A percentile compares a stretch with the other conserved stretches of the same genome.
These are phyloP conservation scores for Mechanitis mazaeus DNA, from an alignment of 2,888 invertebrate genomes.

Conservation along the genomic window DNA sequence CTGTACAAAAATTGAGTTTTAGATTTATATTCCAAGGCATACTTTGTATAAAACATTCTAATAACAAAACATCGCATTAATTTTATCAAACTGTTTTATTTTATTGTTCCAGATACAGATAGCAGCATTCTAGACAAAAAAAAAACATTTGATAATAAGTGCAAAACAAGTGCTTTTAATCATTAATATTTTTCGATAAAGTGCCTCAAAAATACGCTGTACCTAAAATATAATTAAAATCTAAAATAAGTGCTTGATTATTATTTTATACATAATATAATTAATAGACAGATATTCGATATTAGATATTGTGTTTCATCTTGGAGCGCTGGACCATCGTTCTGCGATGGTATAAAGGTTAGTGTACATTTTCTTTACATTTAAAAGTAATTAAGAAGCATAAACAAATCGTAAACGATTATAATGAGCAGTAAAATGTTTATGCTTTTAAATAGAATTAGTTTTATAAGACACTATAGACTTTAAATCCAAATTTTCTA, in stretches of 20 bases:
- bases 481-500: too few relatives aligned
- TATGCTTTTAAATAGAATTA: too few relatives aligned
- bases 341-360: conserved; percentile 66
- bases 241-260: conserved; percentile 10
- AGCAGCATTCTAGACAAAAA: conserved; percentile 4
- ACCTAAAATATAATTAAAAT: conserved; percentile 23
- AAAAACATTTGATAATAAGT: conserved; percentile 26
- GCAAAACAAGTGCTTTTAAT: conserved; percentile 35
- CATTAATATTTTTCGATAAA: conserved; percentile 35
- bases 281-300: conserved; percentile 16
- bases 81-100: neutral
- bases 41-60: too few relatives aligned
- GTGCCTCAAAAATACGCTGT: conserved; percentile 42
- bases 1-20: too few relatives aligned
- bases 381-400: conserved; percentile 12
- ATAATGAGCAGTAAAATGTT: conserved; percentile 14
- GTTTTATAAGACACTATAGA: too few relatives aligned
- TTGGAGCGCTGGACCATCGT: conserved; percentile 41
- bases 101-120: conserved; percentile 29
- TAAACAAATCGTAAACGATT: conserved; percentile 13
- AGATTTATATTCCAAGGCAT: too few relatives aligned
- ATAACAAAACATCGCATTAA: neutral
- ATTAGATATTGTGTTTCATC: conserved; percentile 28
- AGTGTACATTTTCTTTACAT: conserved; percentile 27
- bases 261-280: conserved; percentile 14